Evolutionary conservation across 1,140 invertebrate genomes (phyloP), one percentile per base, ranked within the genome.

Genomic region (Drosophila kikkawai): DNA sequence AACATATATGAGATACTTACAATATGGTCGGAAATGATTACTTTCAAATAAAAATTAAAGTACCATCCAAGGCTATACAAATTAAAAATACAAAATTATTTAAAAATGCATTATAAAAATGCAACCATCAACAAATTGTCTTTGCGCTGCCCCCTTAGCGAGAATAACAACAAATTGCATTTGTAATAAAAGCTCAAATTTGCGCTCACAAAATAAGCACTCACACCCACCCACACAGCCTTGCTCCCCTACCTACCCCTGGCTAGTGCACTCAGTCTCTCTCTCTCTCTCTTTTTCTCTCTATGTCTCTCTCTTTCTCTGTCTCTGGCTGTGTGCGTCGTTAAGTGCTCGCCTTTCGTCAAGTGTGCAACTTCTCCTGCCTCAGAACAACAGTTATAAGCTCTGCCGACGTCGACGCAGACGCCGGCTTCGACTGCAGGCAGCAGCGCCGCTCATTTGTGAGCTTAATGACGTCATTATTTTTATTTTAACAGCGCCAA

Each of bases 401-500:
- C 77, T 86, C 83, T 77, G 83, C 65, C 57, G 26, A 29, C 56
- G 83, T 37, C 39, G 39, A 45, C 68, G 47, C 41, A 39, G 59
- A 19, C 15, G 77, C 48, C 19, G 36, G 41, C 59, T 17, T 29
- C 41, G 37, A 74, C 76, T 47, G 57, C 56, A 42, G 55, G 69
- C 82, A 86, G 83, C 82, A 71, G 80, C 83, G 86, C 67, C 77
- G 84, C 84, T 88, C 84, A 88, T 88, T 88, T 88, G 84, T 88
- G 84, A 81, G 78, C 84, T 81, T 88, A 88, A 88, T 88, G 84
- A 88, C 84, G 84, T 88, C 84, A 88, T 88, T 88, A 88, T 88
- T 88, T 88, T 88, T 88, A 90, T 88, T 88, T 88, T 88, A 88
- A 90, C 84, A 90, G 82, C 80, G 79, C 80, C 64, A 69, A 67